Base-by-base conservation (phyloP, 2,888 invertebrate genomes). In the Augiades crinisus region DNA sequence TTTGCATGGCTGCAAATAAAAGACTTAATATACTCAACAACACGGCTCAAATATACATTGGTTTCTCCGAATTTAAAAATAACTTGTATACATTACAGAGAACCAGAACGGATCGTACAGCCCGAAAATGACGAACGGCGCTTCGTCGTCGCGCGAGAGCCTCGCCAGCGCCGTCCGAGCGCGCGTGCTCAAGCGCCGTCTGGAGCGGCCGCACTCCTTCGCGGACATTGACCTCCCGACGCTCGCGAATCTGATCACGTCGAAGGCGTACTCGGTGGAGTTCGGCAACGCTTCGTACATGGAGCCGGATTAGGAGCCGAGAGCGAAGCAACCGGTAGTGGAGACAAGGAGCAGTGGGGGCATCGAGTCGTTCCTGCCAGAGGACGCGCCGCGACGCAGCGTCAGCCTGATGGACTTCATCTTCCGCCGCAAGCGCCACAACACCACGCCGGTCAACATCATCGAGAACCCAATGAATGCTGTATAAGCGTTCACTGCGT, bases 381-480 rank as follows among this genome's bases (percentile, higher is more conserved):
- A 44, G 66, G 68, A 21, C 45, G 54, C 1, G 5, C 53, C 79
- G 65, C 53, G 62, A 61, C 50, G 72, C 59, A 56, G 68, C 0
- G 51, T 57, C 45, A 84, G 82, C 53, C 65, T 85, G 1, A 75
- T 71, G 0, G 68, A 70, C 47, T 63, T 67, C 37, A 33, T 69
- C 2, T 61, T 65, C 36, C 59, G 59, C 5, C 60, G 57, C 22
- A 64, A 61, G 38, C 62, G 59, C 31, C 27, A 52, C 1, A 45
- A 53, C 10, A 33, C 40, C 17, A 34, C 57, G 0, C 17, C 65
- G 2, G 63, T 78, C 5, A 67, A 81, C 58, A 70, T 88, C 27
- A 83, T 87, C 40, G 84, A 79, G 47, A 87, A 87, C 58, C 87
- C 87, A 0, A 81, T 87, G 82, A 72, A 77, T 56, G 66, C 67